phyloP scores from a whole-genome alignment of 2,113 vertebrate genomes.

The Poecile atricapillus region DNA sequence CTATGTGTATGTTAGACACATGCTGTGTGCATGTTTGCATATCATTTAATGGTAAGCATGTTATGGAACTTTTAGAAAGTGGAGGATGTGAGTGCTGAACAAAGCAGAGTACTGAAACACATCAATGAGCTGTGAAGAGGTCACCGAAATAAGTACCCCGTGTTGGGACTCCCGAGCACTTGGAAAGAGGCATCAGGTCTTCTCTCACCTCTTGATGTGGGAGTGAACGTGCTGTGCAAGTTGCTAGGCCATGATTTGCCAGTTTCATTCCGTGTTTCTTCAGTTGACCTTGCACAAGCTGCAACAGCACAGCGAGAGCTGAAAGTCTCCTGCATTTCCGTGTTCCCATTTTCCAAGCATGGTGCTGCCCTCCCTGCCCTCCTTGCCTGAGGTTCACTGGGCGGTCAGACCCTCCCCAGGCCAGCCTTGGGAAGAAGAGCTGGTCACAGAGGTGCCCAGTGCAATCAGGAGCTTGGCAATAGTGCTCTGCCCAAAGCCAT shows the following conservation, averaged over 20 bases:
- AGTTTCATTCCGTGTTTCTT: not conserved
- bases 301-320: fast-evolving
- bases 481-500: fast-evolving
- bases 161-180: not conserved
- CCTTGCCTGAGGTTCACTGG: not conserved
- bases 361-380: not conserved
- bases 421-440: fast-evolving
- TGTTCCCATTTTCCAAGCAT: fast-evolving
- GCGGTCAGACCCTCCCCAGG: fast-evolving
- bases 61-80: fast-evolving
- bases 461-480: not conserved
- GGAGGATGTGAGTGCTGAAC: not conserved
- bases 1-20: too few relatives aligned
- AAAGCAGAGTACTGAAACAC: not conserved
- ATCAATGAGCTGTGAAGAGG: not conserved
- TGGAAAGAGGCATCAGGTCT: not conserved
- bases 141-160: fast-evolving
- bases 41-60: not conserved
- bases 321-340: fast-evolving
- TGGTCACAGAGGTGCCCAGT: not conserved
- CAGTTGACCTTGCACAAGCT: fast-evolving
- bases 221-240: not conserved
- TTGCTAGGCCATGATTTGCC: not conserved
- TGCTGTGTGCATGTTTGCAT: fast-evolving
- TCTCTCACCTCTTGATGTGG: too few relatives aligned